Evolutionary conservation across 1,140 invertebrate genomes (phyloP), one percentile per base, ranked within the genome.

Genomic region (Aleiodes sp.): DNA sequence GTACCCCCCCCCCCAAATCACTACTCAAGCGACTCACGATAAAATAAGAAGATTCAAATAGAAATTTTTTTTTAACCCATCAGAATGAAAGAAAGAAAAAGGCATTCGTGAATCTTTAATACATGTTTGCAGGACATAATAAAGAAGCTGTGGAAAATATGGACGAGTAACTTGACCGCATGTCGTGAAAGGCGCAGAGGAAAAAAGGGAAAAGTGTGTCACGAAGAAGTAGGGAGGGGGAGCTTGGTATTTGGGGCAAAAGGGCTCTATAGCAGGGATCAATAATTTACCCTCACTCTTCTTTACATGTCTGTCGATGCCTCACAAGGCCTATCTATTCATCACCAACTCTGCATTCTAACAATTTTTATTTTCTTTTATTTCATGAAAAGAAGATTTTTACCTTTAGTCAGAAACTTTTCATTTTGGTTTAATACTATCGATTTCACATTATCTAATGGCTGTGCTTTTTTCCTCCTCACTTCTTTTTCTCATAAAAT

Each of bases 231-330:
- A 21, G 28, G 70, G 31, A 60, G 65, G 62, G 70, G 65, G 75
- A 66, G 70, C 74, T 72, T 62, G 66, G 70, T 75, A 77, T 78
- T 70, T 80, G 74, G 77, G 78, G 69, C 77, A 77, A 79, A 70
- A 79, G 77, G 78, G 75, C 73, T 73, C 52, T 56, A 56, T 59
- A 26, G 24, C 39, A 41, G 68, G 56, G 70, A 78, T 78, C 78
- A 65, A 78, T 78, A 77, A 72, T 71, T 76, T 65, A 41, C 67
- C 67, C 71, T 61, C 56, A 24, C 65, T 24, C 39, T 64, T 14
- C 21, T 10, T 43, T 12, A n/a, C n/a, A n/a, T n/a, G n/a, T n/a
- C 12, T 41, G 37, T 28, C 16, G 31, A 28, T 59, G 63, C 68
- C 31, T 67, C 65, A 31, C 52, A 60, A 66, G 65, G 43, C 67